phyloP scores from a whole-genome alignment of 2,113 vertebrate genomes.

The Tragelaphus strepsiceros region DNA sequence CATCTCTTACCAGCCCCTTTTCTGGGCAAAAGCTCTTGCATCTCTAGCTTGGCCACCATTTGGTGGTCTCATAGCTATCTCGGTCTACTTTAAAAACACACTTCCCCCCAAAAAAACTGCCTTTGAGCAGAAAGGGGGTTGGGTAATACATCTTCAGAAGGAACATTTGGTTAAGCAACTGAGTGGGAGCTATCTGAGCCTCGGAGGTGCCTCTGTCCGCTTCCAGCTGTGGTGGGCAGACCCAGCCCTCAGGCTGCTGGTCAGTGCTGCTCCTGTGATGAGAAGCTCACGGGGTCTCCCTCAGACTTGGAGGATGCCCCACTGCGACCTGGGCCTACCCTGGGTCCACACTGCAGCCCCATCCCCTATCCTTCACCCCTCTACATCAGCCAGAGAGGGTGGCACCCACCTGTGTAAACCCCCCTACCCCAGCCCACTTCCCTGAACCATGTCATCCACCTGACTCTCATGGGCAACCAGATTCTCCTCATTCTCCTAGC shows the following conservation, averaged over 20 bases:
- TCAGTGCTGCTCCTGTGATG: rapidly evolving
- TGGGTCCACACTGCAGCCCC: neutral
- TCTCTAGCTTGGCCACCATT: neutral
- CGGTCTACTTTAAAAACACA: neutral
- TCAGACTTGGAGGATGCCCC: rapidly evolving
- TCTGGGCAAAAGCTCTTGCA: neutral
- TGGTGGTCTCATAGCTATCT: neutral
- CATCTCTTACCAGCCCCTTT: neutral
- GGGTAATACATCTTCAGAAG: neutral
- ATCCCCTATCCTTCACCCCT: neutral
- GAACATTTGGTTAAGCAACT: neutral
- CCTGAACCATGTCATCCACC: neutral
- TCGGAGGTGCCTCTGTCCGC: too few species aligned
- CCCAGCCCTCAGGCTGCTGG: too few species aligned
- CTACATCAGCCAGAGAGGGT: neutral
- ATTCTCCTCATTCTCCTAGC: neutral
- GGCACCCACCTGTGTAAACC: neutral
- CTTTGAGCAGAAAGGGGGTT: neutral
- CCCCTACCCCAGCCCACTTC: neutral
- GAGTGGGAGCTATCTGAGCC: rapidly evolving
- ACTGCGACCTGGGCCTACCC: neutral
- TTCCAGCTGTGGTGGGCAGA: neutral
- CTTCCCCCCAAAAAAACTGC: neutral
- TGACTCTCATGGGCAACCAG: neutral
- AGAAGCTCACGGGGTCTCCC: rapidly evolving